phyloP scores from a whole-genome alignment of 2,113 vertebrate species.

The Pachycephala philippinensis region DNA sequence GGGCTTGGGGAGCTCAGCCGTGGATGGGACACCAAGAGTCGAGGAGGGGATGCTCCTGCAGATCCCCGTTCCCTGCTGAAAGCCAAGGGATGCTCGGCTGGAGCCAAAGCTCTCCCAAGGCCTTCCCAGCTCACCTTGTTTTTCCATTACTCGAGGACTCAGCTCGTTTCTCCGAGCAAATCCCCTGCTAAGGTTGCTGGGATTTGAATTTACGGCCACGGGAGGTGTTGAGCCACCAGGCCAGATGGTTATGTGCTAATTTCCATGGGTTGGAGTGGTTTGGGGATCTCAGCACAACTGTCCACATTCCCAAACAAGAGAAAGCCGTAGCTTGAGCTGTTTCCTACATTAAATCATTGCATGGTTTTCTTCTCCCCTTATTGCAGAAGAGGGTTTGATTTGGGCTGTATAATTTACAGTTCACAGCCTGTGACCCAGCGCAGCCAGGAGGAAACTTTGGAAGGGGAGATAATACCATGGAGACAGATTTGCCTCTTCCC shows the following conservation, averaged over 20 bases:
- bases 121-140: constrained; percentile 24
- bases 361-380: constrained; percentile 8
- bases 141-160: neutral
- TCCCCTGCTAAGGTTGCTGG: constrained; percentile 14
- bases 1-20: neutral
- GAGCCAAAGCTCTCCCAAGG: neutral
- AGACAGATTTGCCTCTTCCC: neutral
- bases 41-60: neutral
- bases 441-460: neutral
- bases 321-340: neutral
- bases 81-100: rapidly evolving
- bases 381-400: neutral
- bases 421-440: neutral
- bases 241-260: constrained; percentile 58
- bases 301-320: neutral
- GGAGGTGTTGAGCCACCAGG: constrained; percentile 48
- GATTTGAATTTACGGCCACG: constrained; percentile 31
- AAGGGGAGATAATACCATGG: neutral
- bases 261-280: neutral
- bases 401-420: neutral
- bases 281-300: neutral
- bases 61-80: neutral
- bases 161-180: neutral
- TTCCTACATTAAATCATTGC: neutral
- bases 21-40: neutral